A percentile compares a stretch with the other conserved stretches of the same genome.
These are phyloP conservation scores for Macaria notata DNA, from an alignment of 2,888 invertebrate species.

Conservation along the genomic window DNA sequence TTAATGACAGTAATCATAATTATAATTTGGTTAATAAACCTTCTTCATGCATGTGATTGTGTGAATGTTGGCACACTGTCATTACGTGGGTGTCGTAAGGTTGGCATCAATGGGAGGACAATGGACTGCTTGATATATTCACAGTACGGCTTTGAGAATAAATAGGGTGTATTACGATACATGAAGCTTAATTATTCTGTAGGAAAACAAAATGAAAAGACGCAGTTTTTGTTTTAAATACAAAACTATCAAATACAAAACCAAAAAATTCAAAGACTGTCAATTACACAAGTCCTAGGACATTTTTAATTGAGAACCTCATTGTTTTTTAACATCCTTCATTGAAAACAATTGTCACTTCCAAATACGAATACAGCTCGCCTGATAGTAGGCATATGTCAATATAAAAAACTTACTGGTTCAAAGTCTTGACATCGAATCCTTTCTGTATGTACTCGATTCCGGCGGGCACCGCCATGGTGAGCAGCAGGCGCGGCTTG, in stretches of 20 bases:
- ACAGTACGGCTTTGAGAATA: not conserved
- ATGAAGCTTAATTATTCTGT: no score
- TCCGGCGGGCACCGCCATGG: constrained; percentile 97
- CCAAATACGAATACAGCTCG: no score
- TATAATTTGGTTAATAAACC: constrained; percentile 7
- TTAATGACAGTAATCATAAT: constrained; percentile 4
- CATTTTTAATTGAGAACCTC: no score
- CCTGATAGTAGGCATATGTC: no score
- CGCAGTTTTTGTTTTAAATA: no score
- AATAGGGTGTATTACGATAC: no score
- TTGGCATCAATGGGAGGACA: constrained; percentile 4
- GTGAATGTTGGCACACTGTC: constrained; percentile 2
- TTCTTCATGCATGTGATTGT: constrained; percentile 11
- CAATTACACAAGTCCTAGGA: no score
- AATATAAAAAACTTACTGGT: constrained; percentile 84
- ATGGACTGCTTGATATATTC: not conserved
- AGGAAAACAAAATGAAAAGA: no score
- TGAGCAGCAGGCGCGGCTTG: constrained; percentile 88
- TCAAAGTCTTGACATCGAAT: constrained; percentile 93
- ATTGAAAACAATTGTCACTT: no score
- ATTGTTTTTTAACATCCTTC: no score
- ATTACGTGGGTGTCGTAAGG: constrained; percentile 2
- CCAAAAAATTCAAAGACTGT: no score
- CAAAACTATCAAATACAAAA: no score
- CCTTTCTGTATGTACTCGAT: constrained; percentile 96